Conservation (phyloP, 1,140 invertebrate species). For the Mya arenaria region DNA sequence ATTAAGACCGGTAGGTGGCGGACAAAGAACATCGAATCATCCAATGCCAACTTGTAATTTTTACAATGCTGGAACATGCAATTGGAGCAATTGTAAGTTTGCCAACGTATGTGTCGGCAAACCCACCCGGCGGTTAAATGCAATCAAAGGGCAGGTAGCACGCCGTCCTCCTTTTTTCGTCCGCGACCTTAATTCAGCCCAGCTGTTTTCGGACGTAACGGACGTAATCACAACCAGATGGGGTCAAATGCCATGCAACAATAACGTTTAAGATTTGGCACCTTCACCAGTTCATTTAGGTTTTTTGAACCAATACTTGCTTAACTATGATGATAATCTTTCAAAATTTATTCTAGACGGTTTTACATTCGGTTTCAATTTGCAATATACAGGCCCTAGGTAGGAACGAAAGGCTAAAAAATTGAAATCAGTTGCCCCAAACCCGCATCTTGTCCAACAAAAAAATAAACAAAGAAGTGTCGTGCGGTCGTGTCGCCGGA, state of each 20-base stretch:
- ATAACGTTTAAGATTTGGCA: background rate
- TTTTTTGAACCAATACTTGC: background rate
- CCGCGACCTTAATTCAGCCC: background rate
- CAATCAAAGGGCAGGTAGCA: no score
- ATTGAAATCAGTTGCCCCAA: background rate
- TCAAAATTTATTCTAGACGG: conserved; percentile 16
- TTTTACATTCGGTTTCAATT: conserved; percentile 18
- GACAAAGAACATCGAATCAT: background rate
- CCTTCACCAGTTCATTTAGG: background rate
- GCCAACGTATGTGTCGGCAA: background rate
- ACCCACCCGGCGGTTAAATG: conserved; percentile 7
- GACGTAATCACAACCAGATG: background rate
- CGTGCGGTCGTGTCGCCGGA: background rate
- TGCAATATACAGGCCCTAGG: conserved; percentile 27
- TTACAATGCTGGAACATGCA: background rate
- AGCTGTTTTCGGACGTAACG: background rate
- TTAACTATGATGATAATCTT: background rate
- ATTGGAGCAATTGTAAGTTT: background rate
- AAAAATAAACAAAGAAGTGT: conserved; percentile 32
- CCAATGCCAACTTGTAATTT: background rate
- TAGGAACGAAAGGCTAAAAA: background rate
- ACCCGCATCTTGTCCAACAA: background rate
- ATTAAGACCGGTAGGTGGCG: background rate
- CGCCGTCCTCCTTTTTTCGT: background rate
- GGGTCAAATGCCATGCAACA: background rate